Percentiles rank a stretch among this genome's conserved stretches.
phyloP scores from a whole-genome alignment of 1,140 invertebrate species.

The Drosophila malerkotliana region DNA sequence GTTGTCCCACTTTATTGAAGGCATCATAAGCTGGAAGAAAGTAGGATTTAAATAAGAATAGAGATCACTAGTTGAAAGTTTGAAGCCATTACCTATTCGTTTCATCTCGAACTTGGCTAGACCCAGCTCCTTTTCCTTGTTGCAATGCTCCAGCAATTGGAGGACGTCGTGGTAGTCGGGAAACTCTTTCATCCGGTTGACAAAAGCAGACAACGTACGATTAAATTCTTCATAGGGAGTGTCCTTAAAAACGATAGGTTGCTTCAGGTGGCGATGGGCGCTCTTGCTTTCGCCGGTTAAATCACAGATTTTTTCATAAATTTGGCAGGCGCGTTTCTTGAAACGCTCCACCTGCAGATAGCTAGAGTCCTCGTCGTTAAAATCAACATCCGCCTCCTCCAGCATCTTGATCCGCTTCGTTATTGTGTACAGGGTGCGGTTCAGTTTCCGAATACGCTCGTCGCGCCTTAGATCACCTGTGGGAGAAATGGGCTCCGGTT shows the following conservation, averaged over 20 bases:
- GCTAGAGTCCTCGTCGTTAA: conserved; percentile 85
- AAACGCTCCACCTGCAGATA: conserved; percentile 85
- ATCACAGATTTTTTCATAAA: conserved; percentile 85
- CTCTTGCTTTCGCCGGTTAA: conserved; percentile 85
- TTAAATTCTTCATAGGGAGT: conserved; percentile 85
- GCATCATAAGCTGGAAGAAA: conserved; percentile 84
- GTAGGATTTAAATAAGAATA: background rate
- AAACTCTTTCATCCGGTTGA: conserved; percentile 84
- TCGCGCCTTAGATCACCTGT: conserved; percentile 61
- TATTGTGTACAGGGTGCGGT: conserved; percentile 83
- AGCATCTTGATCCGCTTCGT: conserved; percentile 84
- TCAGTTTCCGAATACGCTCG: conserved; percentile 82
- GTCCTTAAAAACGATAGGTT: conserved; percentile 83
- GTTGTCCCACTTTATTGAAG: conserved; percentile 85
- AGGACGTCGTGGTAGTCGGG: conserved; percentile 87
- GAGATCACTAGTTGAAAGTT: background rate
- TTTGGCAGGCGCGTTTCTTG: conserved; percentile 84
- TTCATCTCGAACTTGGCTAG: conserved; percentile 82
- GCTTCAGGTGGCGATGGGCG: conserved; percentile 84
- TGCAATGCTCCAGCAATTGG: conserved; percentile 84
- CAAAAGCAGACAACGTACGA: conserved; percentile 85
- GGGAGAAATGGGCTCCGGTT: background rate
- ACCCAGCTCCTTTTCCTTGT: conserved; percentile 81
- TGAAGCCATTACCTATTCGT: conserved; percentile 80
- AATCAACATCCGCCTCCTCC: conserved; percentile 84